These are phyloP conservation scores for Iguana delicatissima DNA, from an alignment of 2,797 vertebrate genomes.

Conservation along the genomic window DNA sequence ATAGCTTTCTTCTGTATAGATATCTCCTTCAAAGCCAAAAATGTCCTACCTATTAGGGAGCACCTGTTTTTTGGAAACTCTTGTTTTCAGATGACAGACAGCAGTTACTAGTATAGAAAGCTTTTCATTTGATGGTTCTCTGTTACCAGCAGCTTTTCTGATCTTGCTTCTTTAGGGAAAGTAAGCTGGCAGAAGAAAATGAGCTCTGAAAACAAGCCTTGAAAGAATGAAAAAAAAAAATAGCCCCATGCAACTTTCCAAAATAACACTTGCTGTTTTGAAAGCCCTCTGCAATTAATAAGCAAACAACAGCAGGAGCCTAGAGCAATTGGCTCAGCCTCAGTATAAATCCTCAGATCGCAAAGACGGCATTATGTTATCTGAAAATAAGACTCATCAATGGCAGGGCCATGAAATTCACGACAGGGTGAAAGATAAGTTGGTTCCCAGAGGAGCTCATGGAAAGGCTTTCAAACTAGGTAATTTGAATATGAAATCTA, in stretches of 20 bases:
- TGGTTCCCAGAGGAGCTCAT: slow-evolving; percentile 37
- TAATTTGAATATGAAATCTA: slow-evolving; percentile 32
- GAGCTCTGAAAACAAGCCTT: not conserved
- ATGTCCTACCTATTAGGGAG: not conserved
- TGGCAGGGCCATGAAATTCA: slow-evolving; percentile 30
- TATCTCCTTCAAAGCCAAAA: not conserved
- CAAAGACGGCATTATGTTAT: slow-evolving; percentile 42
- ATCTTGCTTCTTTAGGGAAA: slow-evolving; percentile 34
- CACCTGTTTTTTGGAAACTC: not conserved
- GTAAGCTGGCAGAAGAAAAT: slow-evolving; percentile 28
- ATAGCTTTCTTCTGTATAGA: not conserved
- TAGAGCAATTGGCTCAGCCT: slow-evolving; percentile 35
- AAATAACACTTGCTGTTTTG: slow-evolving; percentile 28
- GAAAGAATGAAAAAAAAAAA: slow-evolving; percentile 1
- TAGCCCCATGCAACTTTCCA: not conserved
- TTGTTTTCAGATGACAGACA: slow-evolving; percentile 19
- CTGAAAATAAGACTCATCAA: slow-evolving; percentile 48
- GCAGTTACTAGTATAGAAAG: slow-evolving; percentile 3
- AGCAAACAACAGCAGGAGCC: slow-evolving; percentile 46
- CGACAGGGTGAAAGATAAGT: slow-evolving; percentile 38
- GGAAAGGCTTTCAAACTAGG: slow-evolving; percentile 28
- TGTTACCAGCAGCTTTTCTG: slow-evolving; percentile 21
- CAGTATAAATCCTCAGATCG: slow-evolving; percentile 39
- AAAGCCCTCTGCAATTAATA: slow-evolving; percentile 36
- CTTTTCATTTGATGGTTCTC: slow-evolving; percentile 15